Evolutionary conservation across 2,113 vertebrate species (phyloP).

Genomic region (Noturus placidus): DNA sequence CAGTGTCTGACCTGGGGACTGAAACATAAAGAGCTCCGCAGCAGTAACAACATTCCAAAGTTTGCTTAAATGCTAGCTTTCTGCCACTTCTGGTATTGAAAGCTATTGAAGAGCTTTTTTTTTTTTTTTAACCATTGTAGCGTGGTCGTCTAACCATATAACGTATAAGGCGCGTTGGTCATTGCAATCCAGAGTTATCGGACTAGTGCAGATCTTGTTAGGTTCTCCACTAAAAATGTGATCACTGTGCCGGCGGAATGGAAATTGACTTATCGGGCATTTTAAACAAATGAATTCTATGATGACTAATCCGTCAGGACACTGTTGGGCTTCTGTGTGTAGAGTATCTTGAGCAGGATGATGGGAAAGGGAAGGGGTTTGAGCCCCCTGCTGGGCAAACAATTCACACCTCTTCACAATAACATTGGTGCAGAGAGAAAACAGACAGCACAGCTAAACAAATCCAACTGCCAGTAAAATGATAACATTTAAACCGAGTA

Average conservation of each 20-base stretch:
- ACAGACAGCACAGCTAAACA: too few species aligned
- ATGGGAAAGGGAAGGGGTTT: too few species aligned
- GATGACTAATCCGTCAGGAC: too few species aligned
- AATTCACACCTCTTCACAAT: too few species aligned
- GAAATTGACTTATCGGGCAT: too few species aligned
- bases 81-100: background rate
- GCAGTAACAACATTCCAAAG: background rate
- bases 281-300: too few species aligned
- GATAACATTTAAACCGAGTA: too few species aligned
- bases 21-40: background rate
- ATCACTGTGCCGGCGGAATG: background rate
- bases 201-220: background rate
- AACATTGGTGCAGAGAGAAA: too few species aligned
- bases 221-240: background rate
- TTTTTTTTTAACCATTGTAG: background rate
- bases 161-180: background rate
- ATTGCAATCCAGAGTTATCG: background rate
- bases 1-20: background rate
- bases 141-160: background rate
- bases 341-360: too few species aligned
- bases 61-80: background rate
- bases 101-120: background rate
- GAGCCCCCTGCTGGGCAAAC: too few species aligned
- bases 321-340: too few species aligned
- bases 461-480: too few species aligned